A percentile compares a stretch with the other conserved stretches of the same genome.
Evolutionary conservation across 2,113 vertebrate species (phyloP).

Genomic region (Dermatemys mawii): DNA sequence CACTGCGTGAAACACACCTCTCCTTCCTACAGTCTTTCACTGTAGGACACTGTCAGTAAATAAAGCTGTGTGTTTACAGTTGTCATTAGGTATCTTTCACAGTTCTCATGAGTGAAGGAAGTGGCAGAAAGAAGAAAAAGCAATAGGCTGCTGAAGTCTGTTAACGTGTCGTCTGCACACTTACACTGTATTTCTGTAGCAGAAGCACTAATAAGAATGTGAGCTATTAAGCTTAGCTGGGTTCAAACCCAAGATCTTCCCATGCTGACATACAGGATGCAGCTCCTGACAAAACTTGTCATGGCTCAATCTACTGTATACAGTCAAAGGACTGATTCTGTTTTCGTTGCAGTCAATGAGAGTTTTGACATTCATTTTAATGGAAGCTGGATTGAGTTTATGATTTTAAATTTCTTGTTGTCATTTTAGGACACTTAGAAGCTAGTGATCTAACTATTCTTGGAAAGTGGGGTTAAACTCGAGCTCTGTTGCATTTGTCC

Average conservation of each 20-base stretch:
- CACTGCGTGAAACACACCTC: not conserved
- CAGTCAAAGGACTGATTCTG: not conserved
- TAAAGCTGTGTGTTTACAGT: not conserved
- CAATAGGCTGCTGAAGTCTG: not conserved
- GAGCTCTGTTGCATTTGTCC: not conserved
- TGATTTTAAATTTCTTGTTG: not conserved
- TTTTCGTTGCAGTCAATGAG: not conserved
- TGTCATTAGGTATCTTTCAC: not conserved
- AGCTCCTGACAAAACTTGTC: not conserved
- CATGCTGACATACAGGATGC: not conserved
- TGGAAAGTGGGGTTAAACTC: not conserved
- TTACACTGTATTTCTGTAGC: not conserved
- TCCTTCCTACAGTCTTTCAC: not conserved
- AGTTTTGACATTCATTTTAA: not conserved
- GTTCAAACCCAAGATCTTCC: not conserved
- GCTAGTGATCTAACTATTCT: not conserved
- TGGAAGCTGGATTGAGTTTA: not conserved
- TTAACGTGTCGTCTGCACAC: not conserved
- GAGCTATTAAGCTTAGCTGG: not conserved
- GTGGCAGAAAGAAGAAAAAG: not conserved
- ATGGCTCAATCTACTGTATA: not conserved
- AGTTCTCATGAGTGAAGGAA: constrained; percentile 14
- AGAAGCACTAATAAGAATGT: not conserved
- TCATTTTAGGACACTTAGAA: not conserved
- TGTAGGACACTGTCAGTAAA: fast-evolving